Percentiles rank a stretch among this genome's conserved stretches.
phyloP scores from a whole-genome alignment of 2,888 invertebrate species.

The Philopedon plagiatum region DNA sequence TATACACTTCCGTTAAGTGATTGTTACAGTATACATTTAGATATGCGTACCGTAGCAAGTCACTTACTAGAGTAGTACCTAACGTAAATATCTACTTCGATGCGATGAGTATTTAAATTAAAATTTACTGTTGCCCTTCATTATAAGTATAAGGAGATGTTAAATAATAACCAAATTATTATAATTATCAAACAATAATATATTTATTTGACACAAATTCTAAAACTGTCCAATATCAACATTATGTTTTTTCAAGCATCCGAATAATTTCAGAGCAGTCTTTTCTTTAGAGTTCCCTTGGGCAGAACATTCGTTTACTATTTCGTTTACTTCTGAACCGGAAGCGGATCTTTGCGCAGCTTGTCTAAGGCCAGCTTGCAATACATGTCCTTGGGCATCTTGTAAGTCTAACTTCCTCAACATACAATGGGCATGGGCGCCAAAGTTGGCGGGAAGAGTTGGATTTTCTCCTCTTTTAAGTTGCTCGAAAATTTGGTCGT shows the following conservation, averaged over 20 bases:
- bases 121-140: too few relatives aligned
- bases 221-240: slow-evolving; percentile 45
- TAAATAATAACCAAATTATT: too few relatives aligned
- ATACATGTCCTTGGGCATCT: slow-evolving; percentile 14
- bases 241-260: slow-evolving; percentile 35
- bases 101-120: too few relatives aligned
- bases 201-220: too few relatives aligned
- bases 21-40: too few relatives aligned
- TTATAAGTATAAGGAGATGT: too few relatives aligned
- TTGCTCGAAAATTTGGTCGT: slow-evolving; percentile 35
- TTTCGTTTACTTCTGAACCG: slow-evolving; percentile 19
- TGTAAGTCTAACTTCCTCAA: slow-evolving; percentile 24
- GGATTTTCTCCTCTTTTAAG: slow-evolving; percentile 35
- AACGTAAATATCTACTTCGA: too few relatives aligned
- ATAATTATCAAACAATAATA: too few relatives aligned
- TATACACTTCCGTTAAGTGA: too few relatives aligned
- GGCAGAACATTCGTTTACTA: slow-evolving; percentile 31
- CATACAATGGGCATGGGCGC: slow-evolving; percentile 45
- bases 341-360: slow-evolving; percentile 20
- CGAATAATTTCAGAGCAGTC: slow-evolving; percentile 35
- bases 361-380: slow-evolving; percentile 4
- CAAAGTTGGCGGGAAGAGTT: slow-evolving; percentile 36
- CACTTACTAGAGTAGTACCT: too few relatives aligned
- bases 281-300: slow-evolving; percentile 15
- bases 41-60: too few relatives aligned